Percentiles rank a stretch among this genome's conserved stretches.
These are phyloP conservation scores for Elachura formosa DNA, from an alignment of 2,113 vertebrate genomes.

Conservation along the genomic window DNA sequence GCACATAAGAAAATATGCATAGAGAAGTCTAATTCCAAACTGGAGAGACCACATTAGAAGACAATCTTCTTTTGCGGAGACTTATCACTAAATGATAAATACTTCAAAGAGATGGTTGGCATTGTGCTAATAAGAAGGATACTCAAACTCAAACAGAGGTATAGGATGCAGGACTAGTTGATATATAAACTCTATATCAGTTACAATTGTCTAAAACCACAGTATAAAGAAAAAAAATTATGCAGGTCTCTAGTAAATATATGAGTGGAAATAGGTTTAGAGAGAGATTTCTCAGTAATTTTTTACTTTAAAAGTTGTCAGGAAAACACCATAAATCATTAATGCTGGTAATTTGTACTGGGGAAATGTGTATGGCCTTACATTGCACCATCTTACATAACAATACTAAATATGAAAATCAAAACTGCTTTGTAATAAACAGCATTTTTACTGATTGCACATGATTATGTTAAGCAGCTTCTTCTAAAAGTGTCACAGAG, in stretches of 20 bases:
- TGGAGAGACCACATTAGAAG: background rate
- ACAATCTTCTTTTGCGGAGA: background rate
- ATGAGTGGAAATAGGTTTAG: slow-evolving; percentile 36
- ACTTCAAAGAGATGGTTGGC: background rate
- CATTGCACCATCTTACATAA: slow-evolving; percentile 62
- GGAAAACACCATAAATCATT: slow-evolving; percentile 58
- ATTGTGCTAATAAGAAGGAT: background rate
- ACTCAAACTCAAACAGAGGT: background rate
- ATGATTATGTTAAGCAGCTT: slow-evolving; percentile 93
- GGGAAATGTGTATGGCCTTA: slow-evolving; percentile 60
- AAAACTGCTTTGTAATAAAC: slow-evolving; percentile 87
- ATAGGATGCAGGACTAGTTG: background rate
- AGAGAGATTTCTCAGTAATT: slow-evolving; percentile 25
- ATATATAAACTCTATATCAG: background rate
- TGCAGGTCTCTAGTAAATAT: slow-evolving; percentile 21
- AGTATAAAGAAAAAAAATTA: background rate
- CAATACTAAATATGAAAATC: slow-evolving; percentile 74
- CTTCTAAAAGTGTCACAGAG: slow-evolving; percentile 84
- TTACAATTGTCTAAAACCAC: background rate
- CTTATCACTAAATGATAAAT: background rate
- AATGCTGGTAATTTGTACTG: slow-evolving; percentile 57
- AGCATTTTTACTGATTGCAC: slow-evolving; percentile 96
- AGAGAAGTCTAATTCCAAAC: background rate
- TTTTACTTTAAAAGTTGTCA: slow-evolving; percentile 64
- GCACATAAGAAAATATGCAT: background rate